Evolutionary conservation across 2,888 invertebrate species (phyloP).

Genomic region (Napeogenes inachia): DNA sequence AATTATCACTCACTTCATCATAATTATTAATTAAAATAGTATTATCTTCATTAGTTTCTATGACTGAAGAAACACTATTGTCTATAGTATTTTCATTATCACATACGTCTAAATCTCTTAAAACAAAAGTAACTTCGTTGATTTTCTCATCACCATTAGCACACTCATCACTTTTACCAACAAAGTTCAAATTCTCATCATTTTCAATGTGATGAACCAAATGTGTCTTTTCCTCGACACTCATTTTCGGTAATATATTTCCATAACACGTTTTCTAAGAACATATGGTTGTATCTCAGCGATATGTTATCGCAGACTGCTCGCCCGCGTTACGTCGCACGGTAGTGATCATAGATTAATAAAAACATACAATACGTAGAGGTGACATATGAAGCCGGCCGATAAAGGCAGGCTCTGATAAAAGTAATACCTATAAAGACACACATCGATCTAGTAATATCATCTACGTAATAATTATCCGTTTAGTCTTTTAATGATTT

Average conservation of each 20-base stretch:
- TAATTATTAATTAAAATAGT: neutral
- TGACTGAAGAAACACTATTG: conserved; percentile 20
- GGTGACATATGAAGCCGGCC: neutral
- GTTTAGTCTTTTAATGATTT: no score
- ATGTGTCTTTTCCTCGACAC: conserved; percentile 47
- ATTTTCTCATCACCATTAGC: neutral
- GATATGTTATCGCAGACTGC: conserved; percentile 44
- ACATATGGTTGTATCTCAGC: conserved; percentile 36
- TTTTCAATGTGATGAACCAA: conserved; percentile 18
- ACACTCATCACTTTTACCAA: conserved; percentile 11
- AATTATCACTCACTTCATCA: conserved; percentile 13
- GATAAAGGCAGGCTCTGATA: no score
- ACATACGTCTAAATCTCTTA: no score
- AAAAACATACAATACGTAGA: conserved; percentile 13
- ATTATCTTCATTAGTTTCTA: conserved; percentile 22
- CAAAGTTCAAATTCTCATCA: conserved; percentile 10
- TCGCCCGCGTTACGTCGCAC: conserved; percentile 30
- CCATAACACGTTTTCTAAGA: conserved; percentile 36
- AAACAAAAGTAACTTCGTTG: conserved; percentile 3
- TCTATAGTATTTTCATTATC: conserved; percentile 5
- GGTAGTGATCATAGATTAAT: conserved; percentile 43
- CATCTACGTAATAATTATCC: no score
- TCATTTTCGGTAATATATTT: conserved; percentile 42
- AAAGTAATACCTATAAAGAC: no score
- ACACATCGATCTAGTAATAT: no score